A percentile compares a stretch with the other conserved stretches of the same genome.
phyloP scores from a whole-genome alignment of 2,113 vertebrate genomes.

The Lepidiolamprologus cunningtoni region DNA sequence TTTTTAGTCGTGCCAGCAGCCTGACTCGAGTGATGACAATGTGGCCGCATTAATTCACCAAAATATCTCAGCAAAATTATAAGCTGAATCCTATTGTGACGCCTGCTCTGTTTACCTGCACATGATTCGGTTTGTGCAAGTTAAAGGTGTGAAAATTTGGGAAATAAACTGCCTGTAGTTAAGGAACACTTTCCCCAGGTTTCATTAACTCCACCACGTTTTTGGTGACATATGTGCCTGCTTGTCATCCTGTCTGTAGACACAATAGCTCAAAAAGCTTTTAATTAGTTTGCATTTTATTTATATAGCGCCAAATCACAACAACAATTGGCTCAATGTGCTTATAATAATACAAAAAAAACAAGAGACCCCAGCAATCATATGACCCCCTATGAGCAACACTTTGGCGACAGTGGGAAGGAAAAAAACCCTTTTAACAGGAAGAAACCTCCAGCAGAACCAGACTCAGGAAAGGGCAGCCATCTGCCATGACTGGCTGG shows the following conservation, averaged over 20 bases:
- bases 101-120: neutral
- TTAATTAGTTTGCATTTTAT: neutral
- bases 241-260: neutral
- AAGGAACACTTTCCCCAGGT: neutral
- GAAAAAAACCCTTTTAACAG: accelerated
- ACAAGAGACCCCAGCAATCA: neutral
- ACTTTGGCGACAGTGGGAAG: neutral
- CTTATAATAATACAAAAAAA: neutral
- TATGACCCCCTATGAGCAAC: neutral
- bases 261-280: neutral
- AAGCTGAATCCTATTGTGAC: neutral
- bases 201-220: neutral
- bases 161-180: neutral
- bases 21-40: neutral
- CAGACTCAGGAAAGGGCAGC: neutral
- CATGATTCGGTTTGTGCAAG: neutral
- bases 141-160: neutral
- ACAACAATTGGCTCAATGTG: neutral
- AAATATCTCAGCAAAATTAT: neutral
- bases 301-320: neutral
- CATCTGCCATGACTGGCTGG: neutral
- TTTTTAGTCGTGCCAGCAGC: neutral
- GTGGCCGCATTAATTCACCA: neutral
- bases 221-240: neutral
- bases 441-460: neutral